These are phyloP conservation scores for Neofelis nebulosa DNA, from an alignment of 2,113 vertebrate genomes.

Conservation along the genomic window DNA sequence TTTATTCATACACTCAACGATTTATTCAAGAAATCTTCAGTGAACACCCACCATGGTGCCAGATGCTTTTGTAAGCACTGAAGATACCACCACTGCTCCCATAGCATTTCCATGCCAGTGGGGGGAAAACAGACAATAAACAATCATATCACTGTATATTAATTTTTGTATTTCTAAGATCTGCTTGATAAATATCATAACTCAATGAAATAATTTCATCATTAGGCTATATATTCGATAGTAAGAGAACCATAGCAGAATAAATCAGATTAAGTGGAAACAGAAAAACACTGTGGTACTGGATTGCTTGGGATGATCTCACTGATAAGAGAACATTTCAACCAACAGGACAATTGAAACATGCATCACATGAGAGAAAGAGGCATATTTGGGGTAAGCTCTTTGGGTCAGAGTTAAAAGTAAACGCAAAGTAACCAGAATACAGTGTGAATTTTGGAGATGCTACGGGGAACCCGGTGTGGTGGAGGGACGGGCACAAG, in stretches of 20 bases:
- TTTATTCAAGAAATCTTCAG: background rate
- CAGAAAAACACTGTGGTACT: background rate
- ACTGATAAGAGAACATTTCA: background rate
- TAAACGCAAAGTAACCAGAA: background rate
- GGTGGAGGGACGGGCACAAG: rapidly evolving
- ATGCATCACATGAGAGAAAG: rapidly evolving
- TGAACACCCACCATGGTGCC: background rate
- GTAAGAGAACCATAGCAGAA: background rate
- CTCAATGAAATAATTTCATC: background rate
- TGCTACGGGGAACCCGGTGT: rapidly evolving
- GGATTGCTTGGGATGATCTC: background rate
- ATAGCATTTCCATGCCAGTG: background rate
- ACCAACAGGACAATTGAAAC: background rate
- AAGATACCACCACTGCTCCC: background rate
- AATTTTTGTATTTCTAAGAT: background rate
- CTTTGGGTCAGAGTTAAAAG: background rate
- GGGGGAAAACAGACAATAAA: background rate
- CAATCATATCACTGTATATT: background rate
- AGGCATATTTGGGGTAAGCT: background rate
- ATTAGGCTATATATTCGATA: background rate
- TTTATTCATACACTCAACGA: background rate
- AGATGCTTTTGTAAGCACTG: background rate
- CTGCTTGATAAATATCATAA: background rate
- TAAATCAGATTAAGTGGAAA: background rate
- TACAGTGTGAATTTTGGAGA: background rate